These are phyloP conservation scores for Micropoecilia bifurca DNA, from an alignment of 2,797 vertebrate species.

Conservation along the genomic window DNA sequence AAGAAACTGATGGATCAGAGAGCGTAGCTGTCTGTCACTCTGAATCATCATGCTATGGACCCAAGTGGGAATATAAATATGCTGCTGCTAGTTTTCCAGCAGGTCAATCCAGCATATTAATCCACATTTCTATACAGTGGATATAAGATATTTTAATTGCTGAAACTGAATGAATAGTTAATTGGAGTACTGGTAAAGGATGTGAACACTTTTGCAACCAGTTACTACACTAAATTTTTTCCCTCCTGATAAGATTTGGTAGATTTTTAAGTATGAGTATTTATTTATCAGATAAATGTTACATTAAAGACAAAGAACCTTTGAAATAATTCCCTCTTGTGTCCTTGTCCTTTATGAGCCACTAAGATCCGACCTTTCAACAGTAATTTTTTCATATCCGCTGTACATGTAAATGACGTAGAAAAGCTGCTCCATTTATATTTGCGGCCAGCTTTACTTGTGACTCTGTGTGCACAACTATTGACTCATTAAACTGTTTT, in stretches of 20 bases:
- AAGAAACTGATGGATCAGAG: slow-evolving; percentile 28
- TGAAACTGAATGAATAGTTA: not conserved
- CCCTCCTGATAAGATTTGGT: not conserved
- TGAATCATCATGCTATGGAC: slow-evolving; percentile 17
- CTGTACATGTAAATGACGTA: not conserved
- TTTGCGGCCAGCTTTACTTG: not conserved
- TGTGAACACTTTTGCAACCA: not conserved
- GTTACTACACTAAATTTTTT: not conserved
- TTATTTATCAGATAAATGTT: too few relatives aligned
- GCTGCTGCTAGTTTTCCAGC: not conserved
- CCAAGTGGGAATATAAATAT: slow-evolving; percentile 6
- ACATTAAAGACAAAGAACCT: too few relatives aligned
- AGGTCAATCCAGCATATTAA: slow-evolving; percentile 6
- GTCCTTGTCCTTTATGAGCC: not conserved
- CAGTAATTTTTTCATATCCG: not conserved
- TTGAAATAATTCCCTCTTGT: too few relatives aligned
- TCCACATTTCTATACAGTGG: not conserved
- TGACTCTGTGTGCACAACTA: not conserved
- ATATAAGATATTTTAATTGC: not conserved
- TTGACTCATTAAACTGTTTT: not conserved
- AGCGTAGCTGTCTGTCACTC: slow-evolving; percentile 11
- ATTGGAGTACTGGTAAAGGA: not conserved
- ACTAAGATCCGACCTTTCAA: not conserved
- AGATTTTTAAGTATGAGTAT: not conserved
- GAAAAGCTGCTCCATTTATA: not conserved